Base-by-base conservation (phyloP, 92 coral and sea anemone species). In the Plumapathes pennacea region DNA sequence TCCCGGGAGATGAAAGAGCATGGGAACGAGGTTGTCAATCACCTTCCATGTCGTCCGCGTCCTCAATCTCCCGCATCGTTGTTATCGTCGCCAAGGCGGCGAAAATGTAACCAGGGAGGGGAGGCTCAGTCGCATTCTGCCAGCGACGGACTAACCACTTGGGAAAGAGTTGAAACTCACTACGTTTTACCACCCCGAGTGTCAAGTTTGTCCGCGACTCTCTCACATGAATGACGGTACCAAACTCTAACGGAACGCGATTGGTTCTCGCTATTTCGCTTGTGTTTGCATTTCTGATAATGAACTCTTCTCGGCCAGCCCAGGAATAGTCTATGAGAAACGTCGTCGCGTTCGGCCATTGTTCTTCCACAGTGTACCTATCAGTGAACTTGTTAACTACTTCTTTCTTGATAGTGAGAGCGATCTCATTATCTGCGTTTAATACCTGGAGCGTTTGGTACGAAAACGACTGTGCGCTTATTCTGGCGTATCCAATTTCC, bases 201-300 rank as follows among this genome's bases (percentile, higher is more conserved):
- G 37, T 39, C 10, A 44, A 40, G 22, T 8, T 46, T 25, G 12
- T 13, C 58, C 51, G 37, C 25, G 61, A 38, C 22, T 65, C 62
- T 51, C 53, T 65, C 24, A 65, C 3, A 0, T 24, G 29, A 23
- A 65, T 65, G 21, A 62, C 41, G 40, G 18, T 65, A 17, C 32
- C 72, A n/a, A 65, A 21, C 8, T 65, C 62, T 24, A 65, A 18
- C 4, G 39, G 52, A 29, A 65, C 50, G 3, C 72, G 60, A 27
- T 65, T 33, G 8, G 72, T 65, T 32, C 53, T 42, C 5, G 72
- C 72, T 50, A 65, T 53, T 65, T 65, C 72, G 7, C 28, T 52
- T 55, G 22, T 62, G 31, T 65, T 19, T 7, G 72, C 50, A 29
- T 65, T 52, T 33, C 42, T 52, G 22, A 65, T 65, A 10, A 27